A percentile compares a stretch with the other conserved stretches of the same genome.
Conservation (phyloP, 2,888 invertebrate genomes). For the Lepidonotus clava region DNA sequence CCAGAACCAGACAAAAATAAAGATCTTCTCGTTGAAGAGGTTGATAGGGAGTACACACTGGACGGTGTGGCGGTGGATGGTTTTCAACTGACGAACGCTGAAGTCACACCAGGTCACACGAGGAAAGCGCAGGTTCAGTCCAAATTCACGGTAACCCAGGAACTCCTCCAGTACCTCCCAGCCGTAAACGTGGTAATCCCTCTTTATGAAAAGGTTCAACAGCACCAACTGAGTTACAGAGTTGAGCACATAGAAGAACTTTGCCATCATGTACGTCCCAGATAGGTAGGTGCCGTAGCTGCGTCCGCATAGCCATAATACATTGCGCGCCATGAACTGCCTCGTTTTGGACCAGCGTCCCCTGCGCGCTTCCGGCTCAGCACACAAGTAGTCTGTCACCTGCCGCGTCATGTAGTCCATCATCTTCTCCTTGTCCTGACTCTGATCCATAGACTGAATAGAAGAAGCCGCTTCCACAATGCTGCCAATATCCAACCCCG, state of each 20-base stretch:
- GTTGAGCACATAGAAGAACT: constrained; percentile 80
- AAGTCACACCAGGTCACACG: constrained; percentile 79
- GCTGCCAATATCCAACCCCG: constrained; percentile 58
- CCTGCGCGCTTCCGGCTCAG: not conserved
- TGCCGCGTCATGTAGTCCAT: constrained; percentile 22
- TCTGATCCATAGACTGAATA: constrained; percentile 20
- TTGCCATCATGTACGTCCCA: constrained; percentile 80
- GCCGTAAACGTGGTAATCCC: constrained; percentile 79
- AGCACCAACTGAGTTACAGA: constrained; percentile 81
- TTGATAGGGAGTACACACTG: constrained; percentile 66
- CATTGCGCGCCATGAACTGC: constrained; percentile 15
- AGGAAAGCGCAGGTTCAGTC: constrained; percentile 71
- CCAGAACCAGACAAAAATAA: constrained; percentile 80
- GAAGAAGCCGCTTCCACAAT: constrained; percentile 59
- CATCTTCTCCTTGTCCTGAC: constrained; percentile 9
- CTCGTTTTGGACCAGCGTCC: not conserved
- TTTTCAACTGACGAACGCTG: constrained; percentile 77
- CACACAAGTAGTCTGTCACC: not conserved
- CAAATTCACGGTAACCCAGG: constrained; percentile 18
- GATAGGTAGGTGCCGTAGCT: constrained; percentile 81
- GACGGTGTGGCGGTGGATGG: constrained; percentile 70
- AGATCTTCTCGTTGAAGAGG: constrained; percentile 78
- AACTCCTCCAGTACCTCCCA: constrained; percentile 70
- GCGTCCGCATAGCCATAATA: constrained; percentile 74
- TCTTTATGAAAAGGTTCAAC: constrained; percentile 81